A percentile compares a stretch with the other conserved stretches of the same genome.
Evolutionary conservation across 1,140 invertebrate species (phyloP).

Genomic region (Lepidurus couesii): DNA sequence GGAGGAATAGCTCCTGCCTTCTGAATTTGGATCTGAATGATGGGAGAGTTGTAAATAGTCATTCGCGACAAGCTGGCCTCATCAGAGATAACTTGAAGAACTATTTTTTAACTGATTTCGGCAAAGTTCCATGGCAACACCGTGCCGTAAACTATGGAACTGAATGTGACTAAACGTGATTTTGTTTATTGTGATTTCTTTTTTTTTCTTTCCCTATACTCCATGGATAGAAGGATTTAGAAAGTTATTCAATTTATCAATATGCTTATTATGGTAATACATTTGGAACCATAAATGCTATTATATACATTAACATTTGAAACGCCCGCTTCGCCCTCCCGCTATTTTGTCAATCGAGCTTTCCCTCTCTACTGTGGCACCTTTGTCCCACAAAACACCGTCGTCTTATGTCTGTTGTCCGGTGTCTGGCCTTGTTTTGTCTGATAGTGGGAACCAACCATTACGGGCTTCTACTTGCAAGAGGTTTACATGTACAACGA

Average conservation of each 20-base stretch:
- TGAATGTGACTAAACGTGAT: not conserved
- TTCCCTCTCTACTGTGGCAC: not conserved
- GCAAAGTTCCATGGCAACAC: slow-evolving; percentile 25
- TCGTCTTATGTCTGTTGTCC: not conserved
- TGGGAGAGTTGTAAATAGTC: not conserved
- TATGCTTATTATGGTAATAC: not conserved
- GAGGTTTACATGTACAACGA: too few relatives aligned
- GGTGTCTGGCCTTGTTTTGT: not conserved
- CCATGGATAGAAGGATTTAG: not conserved
- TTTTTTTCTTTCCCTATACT: not conserved
- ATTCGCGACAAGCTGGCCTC: slow-evolving; percentile 2
- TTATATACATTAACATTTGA: not conserved
- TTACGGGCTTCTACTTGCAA: too few relatives aligned
- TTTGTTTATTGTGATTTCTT: not conserved
- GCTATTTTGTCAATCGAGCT: not conserved
- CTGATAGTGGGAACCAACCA: not conserved
- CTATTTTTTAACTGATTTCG: slow-evolving; percentile 20
- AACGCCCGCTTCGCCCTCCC: not conserved
- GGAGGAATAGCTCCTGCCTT: not conserved
- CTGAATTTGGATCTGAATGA: not conserved
- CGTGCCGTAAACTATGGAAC: slow-evolving; percentile 8
- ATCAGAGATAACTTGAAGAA: slow-evolving; percentile 24
- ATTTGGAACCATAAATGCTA: not conserved
- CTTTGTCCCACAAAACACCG: not conserved
- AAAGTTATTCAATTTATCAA: not conserved